Percentiles rank a stretch among this genome's conserved stretches.
phyloP scores from a whole-genome alignment of 2,797 vertebrate genomes.

The Distichodus sexfasciatus region DNA sequence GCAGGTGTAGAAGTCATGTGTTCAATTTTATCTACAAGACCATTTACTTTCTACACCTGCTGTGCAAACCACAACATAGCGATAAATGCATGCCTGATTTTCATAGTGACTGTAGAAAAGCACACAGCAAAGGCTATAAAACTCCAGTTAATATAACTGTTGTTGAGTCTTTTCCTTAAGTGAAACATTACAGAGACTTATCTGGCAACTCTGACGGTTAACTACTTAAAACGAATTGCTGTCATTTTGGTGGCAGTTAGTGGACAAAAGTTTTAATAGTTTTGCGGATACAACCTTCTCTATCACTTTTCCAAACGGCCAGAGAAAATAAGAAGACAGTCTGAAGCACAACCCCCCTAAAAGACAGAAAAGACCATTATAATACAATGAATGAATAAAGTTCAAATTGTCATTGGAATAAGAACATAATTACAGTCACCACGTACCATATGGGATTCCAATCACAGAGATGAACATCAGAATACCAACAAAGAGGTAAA shows the following conservation, averaged over 20 bases:
- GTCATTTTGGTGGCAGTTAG: neutral
- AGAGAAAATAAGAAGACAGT: slow-evolving; percentile 78
- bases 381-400: neutral
- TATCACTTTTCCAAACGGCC: slow-evolving; percentile 84
- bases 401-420: neutral
- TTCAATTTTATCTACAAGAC: too few relatives aligned
- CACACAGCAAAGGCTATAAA: neutral
- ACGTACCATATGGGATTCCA: slow-evolving; percentile 77
- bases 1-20: too few relatives aligned
- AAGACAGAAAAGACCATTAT: slow-evolving; percentile 5
- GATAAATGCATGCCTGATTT: neutral
- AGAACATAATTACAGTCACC: neutral
- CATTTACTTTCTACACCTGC: neutral
- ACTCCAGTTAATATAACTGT: neutral
- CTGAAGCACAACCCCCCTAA: slow-evolving; percentile 76
- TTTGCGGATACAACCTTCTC: slow-evolving; percentile 59
- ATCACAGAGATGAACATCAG: slow-evolving; percentile 78
- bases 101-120: neutral
- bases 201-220: neutral
- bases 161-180: neutral
- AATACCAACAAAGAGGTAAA: slow-evolving; percentile 72
- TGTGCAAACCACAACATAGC: neutral
- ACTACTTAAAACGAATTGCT: neutral
- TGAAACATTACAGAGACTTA: neutral
- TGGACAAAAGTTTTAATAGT: neutral